These are phyloP conservation scores for Notothenia rossii DNA, from an alignment of 2,113 vertebrate species.

Conservation along the genomic window DNA sequence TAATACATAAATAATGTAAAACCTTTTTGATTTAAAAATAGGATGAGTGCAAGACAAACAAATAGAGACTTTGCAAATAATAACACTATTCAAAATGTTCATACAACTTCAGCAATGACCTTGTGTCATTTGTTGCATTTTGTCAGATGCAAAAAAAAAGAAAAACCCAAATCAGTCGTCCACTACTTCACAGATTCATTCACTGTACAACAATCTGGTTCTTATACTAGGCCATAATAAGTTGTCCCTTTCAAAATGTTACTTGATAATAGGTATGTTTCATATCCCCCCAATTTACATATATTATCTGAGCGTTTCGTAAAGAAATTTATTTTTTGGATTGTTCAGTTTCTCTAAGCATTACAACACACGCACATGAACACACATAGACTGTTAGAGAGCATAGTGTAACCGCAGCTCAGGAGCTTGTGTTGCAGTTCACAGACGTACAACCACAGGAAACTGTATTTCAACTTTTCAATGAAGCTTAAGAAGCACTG, in stretches of 20 bases:
- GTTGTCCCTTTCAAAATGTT: neutral
- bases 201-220: neutral
- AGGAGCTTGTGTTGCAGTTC: slow-evolving; percentile 52
- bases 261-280: neutral
- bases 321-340: slow-evolving; percentile 3
- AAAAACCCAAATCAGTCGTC: neutral
- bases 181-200: neutral
- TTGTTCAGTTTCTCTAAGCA: slow-evolving; percentile 5
- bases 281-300: neutral
- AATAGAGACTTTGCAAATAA: too few relatives aligned
- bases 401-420: slow-evolving; percentile 68
- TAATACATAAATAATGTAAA: neutral
- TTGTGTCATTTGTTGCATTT: too few relatives aligned
- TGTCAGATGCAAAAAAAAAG: too few relatives aligned
- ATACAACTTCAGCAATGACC: too few relatives aligned
- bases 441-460: slow-evolving; percentile 72
- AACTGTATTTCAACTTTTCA: slow-evolving; percentile 65
- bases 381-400: slow-evolving; percentile 64
- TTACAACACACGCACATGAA: neutral
- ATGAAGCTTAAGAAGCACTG: slow-evolving; percentile 12
- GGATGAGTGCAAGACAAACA: too few relatives aligned
- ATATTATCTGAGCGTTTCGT: neutral
- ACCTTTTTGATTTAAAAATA: too few relatives aligned
- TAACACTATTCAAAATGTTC: too few relatives aligned
- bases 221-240: neutral